Evolutionary conservation across 2,113 vertebrate species (phyloP).

Genomic region (Oreochromis aureus): DNA sequence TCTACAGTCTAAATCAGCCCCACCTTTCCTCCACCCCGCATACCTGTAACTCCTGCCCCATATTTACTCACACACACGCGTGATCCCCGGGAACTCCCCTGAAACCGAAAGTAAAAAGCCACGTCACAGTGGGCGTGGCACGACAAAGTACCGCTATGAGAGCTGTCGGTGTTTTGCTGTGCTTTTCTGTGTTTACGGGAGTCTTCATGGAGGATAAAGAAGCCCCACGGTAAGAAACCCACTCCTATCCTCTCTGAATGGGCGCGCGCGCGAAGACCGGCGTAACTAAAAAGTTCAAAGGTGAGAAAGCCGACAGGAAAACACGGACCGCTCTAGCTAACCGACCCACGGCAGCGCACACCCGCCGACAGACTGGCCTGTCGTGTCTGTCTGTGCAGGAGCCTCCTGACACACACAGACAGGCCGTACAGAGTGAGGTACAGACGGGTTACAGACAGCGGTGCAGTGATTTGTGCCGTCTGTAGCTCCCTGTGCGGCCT

Average conservation of each 20-base stretch:
- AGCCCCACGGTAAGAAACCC: neutral
- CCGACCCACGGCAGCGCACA: neutral
- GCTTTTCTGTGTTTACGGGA: neutral
- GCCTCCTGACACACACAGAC: neutral
- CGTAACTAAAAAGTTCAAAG: neutral
- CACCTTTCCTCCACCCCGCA: neutral
- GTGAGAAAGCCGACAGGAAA: neutral
- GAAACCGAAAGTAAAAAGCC: neutral
- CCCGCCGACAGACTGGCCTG: neutral
- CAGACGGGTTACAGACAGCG: neutral
- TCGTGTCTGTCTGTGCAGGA: neutral
- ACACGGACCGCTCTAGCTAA: neutral
- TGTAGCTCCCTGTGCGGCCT: accelerated
- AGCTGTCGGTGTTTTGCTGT: neutral
- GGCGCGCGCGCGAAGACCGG: neutral
- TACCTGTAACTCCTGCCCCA: neutral
- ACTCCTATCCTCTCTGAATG: neutral
- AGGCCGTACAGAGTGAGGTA: neutral
- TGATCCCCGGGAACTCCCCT: accelerated
- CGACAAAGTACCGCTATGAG: neutral
- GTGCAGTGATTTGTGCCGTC: neutral
- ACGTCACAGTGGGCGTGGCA: neutral
- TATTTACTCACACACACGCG: neutral
- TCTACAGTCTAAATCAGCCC: neutral
- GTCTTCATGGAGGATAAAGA: neutral